phyloP scores from a whole-genome alignment of 2,113 vertebrate species.

The Antechinus flavipes region DNA sequence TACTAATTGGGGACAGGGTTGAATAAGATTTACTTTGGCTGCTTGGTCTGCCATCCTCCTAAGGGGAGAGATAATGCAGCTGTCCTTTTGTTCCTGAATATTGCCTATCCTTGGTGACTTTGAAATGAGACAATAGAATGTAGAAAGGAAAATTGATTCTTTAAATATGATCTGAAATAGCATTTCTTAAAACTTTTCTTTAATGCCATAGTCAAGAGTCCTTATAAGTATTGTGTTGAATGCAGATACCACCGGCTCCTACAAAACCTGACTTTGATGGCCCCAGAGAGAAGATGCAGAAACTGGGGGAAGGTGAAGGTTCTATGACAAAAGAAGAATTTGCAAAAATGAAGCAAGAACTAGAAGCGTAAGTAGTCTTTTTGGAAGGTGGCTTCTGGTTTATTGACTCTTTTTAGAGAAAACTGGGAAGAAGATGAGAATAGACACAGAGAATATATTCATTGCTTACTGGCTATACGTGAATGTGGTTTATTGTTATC shows the following conservation, averaged over 20 bases:
- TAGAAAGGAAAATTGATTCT: neutral
- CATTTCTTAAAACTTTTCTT: neutral
- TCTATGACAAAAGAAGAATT: slow-evolving; percentile 99
- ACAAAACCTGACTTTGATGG: slow-evolving; percentile 97
- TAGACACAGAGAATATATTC: neutral
- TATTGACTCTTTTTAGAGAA: neutral
- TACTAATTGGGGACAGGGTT: neutral
- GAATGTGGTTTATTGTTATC: neutral
- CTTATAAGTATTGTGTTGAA: neutral
- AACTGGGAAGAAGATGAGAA: neutral
- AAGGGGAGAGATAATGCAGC: neutral
- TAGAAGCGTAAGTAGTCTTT: slow-evolving; percentile 92
- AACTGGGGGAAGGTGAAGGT: slow-evolving; percentile 96
- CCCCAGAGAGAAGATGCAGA: slow-evolving; percentile 98
- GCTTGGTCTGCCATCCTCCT: neutral
- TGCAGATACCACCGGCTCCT: slow-evolving; percentile 95
- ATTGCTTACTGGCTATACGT: neutral
- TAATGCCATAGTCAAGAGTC: neutral
- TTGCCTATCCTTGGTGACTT: neutral
- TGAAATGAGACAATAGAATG: neutral
- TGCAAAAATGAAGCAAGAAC: slow-evolving; percentile 98
- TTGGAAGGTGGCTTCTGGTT: neutral
- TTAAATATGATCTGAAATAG: neutral
- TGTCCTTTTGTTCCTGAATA: neutral
- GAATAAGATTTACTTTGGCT: neutral